phyloP scores from a whole-genome alignment of 2,888 invertebrate species.

The Polydesmus complanatus region DNA sequence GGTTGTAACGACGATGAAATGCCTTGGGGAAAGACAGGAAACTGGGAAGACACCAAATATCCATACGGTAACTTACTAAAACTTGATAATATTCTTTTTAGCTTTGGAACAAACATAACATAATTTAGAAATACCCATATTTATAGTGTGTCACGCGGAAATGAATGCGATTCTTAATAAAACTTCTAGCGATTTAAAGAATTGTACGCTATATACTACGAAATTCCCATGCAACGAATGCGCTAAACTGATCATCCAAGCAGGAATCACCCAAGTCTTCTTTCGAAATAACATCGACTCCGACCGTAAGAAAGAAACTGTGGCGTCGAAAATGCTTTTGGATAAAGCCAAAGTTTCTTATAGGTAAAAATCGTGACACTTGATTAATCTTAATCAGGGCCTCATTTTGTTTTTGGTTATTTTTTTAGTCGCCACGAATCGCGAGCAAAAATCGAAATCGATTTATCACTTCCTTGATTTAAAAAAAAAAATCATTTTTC shows the following conservation, averaged over 20 bases:
- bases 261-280: conserved; percentile 54
- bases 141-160: conserved; percentile 91
- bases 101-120: not conserved
- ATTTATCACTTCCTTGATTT: not conserved
- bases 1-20: conserved; percentile 77
- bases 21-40: conserved; percentile 64
- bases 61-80: conserved; percentile 58
- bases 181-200: conserved; percentile 58
- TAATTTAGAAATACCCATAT: conserved; percentile 10
- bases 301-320: not conserved
- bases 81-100: not conserved
- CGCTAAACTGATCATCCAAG: conserved; percentile 90
- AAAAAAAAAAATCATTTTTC: no score
- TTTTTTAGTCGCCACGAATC: not conserved
- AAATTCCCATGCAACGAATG: conserved; percentile 97
- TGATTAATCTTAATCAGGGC: no score
- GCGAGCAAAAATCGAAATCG: not conserved
- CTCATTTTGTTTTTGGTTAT: not conserved
- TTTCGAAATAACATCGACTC: conserved; percentile 18
- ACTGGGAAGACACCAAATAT: conserved; percentile 58
- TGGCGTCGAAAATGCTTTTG: not conserved
- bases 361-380: conserved; percentile 35
- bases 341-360: not conserved
- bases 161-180: conserved; percentile 92
- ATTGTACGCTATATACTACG: conserved; percentile 72